Evolutionary conservation across 2,888 invertebrate species (phyloP).

Genomic region (Lottia gigantea): DNA sequence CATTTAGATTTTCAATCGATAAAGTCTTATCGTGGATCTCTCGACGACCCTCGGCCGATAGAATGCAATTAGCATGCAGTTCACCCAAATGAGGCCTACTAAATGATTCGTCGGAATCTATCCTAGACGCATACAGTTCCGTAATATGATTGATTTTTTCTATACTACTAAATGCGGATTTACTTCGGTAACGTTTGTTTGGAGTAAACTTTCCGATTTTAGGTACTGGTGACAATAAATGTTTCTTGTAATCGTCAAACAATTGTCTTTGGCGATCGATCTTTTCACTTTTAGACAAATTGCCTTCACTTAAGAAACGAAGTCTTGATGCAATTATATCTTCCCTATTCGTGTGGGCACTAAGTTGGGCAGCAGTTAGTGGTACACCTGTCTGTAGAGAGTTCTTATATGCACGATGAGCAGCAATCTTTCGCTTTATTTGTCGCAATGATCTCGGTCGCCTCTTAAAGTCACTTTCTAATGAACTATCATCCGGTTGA

Average conservation of each 20-base stretch:
- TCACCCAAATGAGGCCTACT: conserved; percentile 37
- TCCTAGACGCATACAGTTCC: background rate
- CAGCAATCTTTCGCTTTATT: conserved; percentile 23
- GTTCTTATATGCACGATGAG: conserved; percentile 5
- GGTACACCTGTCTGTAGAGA: conserved; percentile 2
- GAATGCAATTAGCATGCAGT: conserved; percentile 57
- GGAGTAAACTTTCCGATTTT: background rate
- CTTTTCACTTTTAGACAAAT: conserved; percentile 33
- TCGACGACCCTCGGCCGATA: conserved; percentile 51
- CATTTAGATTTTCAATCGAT: conserved; percentile 52
- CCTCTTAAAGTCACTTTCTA: conserved; percentile 9
- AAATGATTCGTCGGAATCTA: conserved; percentile 12
- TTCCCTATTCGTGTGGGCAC: conserved; percentile 33
- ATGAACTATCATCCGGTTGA: background rate
- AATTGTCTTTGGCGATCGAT: conserved; percentile 31
- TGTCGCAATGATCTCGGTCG: conserved; percentile 30
- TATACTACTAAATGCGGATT: conserved; percentile 3
- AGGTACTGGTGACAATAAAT: conserved; percentile 35
- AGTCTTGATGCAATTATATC: conserved; percentile 52
- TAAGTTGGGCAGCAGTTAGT: conserved; percentile 25
- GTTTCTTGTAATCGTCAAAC: conserved; percentile 44
- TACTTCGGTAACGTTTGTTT: background rate
- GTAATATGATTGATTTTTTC: background rate
- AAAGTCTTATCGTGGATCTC: conserved; percentile 50
- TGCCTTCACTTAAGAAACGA: conserved; percentile 53